Evolutionary conservation across 2,113 vertebrate species (phyloP), one percentile per base, ranked within the genome.

Genomic region (Numida meleagris): DNA sequence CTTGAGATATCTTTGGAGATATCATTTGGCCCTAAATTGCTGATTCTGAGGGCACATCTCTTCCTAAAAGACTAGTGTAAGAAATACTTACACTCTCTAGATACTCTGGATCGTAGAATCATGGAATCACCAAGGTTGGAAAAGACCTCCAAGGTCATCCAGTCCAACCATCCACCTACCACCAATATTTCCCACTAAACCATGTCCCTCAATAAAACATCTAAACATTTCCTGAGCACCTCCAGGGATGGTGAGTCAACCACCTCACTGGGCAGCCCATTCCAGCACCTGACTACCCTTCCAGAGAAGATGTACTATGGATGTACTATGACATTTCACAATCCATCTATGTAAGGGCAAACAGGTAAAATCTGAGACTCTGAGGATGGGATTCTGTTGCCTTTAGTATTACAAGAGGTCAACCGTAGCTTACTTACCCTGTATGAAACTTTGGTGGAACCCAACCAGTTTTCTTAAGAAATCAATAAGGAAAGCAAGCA

Each of bases 311-410:
- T 50, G 48, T 25, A 50, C 48, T 50, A 50, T 50, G n/a, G 42
- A 31, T 75, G 23, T 42, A 74, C 19, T 29, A 23, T 19, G 51
- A 12, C 10, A 53, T 59, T 76, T 67, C 29, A 86, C 79, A 51
- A 34, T 73, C 20, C 42, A 24, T 21, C 43, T 53, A 3, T 10
- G 6, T 27, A 45, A 59, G 10, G 24, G 38, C 23, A 82, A 24
- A 7, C 4, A 19, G 19, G 38, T 0, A 9, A 71, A 88, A 15
- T 2, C 36, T 0, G 3, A 45, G 36, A 12, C 24, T 90, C 62
- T 36, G 23, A 63, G 24, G 9, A 12, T 65, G 27, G 18, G 12
- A 55, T 70, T 46, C 14, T 27, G 21, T 46, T 90, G 19, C 24
- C 10, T 73, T 71, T 71, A 18, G 0, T 20, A 50, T 59, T 34